phyloP scores from a whole-genome alignment of 2,888 invertebrate species.

The Rhimphoctona megacephalus region DNA sequence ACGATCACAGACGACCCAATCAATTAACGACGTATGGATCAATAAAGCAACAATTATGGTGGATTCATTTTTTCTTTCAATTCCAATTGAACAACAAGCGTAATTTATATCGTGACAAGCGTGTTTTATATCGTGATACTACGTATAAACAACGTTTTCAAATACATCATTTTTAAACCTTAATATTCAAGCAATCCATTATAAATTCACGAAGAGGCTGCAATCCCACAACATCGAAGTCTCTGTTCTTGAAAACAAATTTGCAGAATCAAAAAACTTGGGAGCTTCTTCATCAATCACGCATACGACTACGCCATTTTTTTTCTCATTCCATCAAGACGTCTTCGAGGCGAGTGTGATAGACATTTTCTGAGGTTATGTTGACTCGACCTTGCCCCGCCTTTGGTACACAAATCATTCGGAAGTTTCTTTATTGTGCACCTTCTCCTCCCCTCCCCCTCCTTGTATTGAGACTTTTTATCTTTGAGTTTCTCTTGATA shows the following conservation, averaged over 20 bases:
- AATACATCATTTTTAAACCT: not conserved
- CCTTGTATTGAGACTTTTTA: not conserved
- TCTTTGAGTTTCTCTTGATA: not conserved
- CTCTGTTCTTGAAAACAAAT: not conserved
- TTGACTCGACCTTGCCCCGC: constrained; percentile 26
- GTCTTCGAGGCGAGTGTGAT: constrained; percentile 21
- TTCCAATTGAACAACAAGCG: constrained; percentile 15
- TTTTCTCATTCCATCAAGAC: constrained; percentile 15
- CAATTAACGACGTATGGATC: constrained; percentile 18
- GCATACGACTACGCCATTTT: not conserved
- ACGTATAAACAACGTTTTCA: not conserved
- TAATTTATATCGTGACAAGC: no score
- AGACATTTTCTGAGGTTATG: constrained; percentile 32
- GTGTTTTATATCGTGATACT: not conserved
- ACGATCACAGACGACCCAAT: constrained; percentile 12
- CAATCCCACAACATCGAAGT: not conserved
- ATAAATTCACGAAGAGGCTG: not conserved
- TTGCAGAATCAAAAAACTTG: constrained; percentile 19
- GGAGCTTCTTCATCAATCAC: constrained; percentile 22
- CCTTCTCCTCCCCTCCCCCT: not conserved
- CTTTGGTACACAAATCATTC: constrained; percentile 22
- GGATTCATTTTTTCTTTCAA: not conserved
- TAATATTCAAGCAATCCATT: not conserved
- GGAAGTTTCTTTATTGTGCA: constrained; percentile 1
- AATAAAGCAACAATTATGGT: constrained; percentile 13